Percentiles rank a stretch among this genome's conserved stretches.
These are phyloP conservation scores for Hemithea aestivaria DNA, from an alignment of 2,888 invertebrate species.

Conservation along the genomic window DNA sequence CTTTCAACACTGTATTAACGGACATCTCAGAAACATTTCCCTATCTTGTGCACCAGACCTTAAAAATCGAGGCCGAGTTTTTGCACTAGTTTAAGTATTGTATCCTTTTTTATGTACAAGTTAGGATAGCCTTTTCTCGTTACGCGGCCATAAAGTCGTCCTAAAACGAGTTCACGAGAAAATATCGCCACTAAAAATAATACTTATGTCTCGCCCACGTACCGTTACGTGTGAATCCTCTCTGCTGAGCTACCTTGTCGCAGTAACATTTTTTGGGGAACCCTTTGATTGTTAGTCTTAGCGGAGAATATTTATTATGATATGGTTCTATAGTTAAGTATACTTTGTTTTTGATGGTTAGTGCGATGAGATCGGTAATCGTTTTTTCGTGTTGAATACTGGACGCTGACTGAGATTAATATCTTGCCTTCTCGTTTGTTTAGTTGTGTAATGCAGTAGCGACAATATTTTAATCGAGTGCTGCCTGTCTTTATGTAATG, in stretches of 20 bases:
- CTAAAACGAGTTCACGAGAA: slow-evolving; percentile 15
- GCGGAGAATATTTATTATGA: not conserved
- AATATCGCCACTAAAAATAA: slow-evolving; percentile 21
- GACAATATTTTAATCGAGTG: too few species aligned
- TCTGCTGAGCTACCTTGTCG: not conserved
- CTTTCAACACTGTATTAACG: too few species aligned
- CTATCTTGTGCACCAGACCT: too few species aligned
- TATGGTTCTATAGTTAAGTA: not conserved
- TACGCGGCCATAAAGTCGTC: slow-evolving; percentile 24
- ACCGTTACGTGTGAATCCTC: slow-evolving; percentile 1
- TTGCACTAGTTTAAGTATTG: too few species aligned
- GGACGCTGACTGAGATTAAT: slow-evolving; percentile 8
- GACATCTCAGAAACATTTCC: too few species aligned
- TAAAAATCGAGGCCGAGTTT: not conserved
- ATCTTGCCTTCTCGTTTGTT: not conserved
- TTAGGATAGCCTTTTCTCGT: slow-evolving; percentile 8
- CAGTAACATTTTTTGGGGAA: not conserved
- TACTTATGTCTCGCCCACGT: slow-evolving; percentile 14
- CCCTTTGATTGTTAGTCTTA: too few species aligned
- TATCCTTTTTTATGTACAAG: too few species aligned
- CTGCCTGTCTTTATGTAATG: too few species aligned
- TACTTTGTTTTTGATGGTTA: slow-evolving; percentile 18
- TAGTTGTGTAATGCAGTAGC: too few species aligned
- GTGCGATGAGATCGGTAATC: slow-evolving; percentile 28
- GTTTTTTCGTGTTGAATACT: slow-evolving; percentile 25